Conservation (phyloP, 37 sponge, comb jelly and placozoan genomes). For the Eunapius fragilis region DNA sequence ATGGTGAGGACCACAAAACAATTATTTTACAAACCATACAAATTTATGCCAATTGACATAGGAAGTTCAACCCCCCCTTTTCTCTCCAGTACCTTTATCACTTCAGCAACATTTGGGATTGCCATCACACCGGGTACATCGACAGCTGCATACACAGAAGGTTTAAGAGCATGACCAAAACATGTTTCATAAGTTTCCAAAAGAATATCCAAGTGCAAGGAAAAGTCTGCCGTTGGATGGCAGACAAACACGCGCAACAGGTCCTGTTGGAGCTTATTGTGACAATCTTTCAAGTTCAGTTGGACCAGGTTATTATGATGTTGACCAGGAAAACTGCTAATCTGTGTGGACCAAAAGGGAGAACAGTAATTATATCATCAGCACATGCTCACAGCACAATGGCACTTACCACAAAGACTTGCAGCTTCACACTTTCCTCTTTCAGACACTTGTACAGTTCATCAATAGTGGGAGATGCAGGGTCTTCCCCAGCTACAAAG, state of each 20-base stretch:
- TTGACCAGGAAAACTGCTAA: slow-evolving; percentile 6
- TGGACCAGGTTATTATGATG: slow-evolving; percentile 34
- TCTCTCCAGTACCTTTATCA: slow-evolving; percentile 46
- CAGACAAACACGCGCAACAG: slow-evolving; percentile 58
- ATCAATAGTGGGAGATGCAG: slow-evolving; percentile 24
- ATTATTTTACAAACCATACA: no score
- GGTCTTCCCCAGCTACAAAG: slow-evolving; percentile 39
- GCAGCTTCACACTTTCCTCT: slow-evolving; percentile 7
- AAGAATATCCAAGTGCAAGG: slow-evolving; percentile 18
- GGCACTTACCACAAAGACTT: background rate
- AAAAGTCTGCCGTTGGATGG: slow-evolving; percentile 16
- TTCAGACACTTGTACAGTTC: slow-evolving; percentile 27
- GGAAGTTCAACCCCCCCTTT: no score
- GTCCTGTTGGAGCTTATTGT: slow-evolving; percentile 51
- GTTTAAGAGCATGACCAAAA: slow-evolving; percentile 28
- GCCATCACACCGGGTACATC: slow-evolving; percentile 27
- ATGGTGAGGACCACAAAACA: no score
- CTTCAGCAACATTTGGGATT: slow-evolving; percentile 6
- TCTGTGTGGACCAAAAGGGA: no score
- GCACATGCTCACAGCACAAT: background rate
- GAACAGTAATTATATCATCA: no score
- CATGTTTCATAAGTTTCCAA: slow-evolving; percentile 35
- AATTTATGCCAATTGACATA: no score
- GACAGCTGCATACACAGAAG: slow-evolving; percentile 35
- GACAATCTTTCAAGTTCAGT: slow-evolving; percentile 29